Evolutionary conservation across 2,113 vertebrate genomes (phyloP), one percentile per base, ranked within the genome.

Genomic region (Physeter macrocephalus): DNA sequence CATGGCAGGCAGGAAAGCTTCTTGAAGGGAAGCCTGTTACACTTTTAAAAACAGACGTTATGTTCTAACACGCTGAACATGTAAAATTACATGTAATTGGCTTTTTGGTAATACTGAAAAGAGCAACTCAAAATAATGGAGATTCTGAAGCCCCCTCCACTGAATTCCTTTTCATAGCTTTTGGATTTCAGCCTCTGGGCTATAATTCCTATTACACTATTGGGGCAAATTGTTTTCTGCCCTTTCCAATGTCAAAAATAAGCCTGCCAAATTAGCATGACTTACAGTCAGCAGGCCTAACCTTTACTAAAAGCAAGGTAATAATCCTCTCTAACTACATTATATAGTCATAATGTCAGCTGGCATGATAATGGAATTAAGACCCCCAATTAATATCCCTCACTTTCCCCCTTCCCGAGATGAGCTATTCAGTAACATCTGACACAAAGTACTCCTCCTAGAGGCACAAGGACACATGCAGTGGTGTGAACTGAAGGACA

Each of bases 351-450:
- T 81, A 97, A 96, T 46, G 82, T 95, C 61, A 97, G 96, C 97
- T 96, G 97, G 97, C 97, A 98, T 98, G 94, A 96, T 72, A 90
- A 95, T 89, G 95, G 92, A 97, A 98, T 97, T 97, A 94, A 96
- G 97, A 90, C 49, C 46, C 90, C 31, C 97, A 94, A 41, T 88
- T 77, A 95, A 86, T 6, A 71, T 62, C 82, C 92, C 57, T 15
- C 2, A 62, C 10, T 11, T 2, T 83, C 78, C 90, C 62, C 27
- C 31, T 43, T 74, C 72, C 39, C 5, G 0, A 82, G 61, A 71
- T 29, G 75, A 91, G 93, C 57, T 36, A 20, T 61, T 83, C 71
- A n/a, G 0, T 14, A n/a, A 94, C 72, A 74, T 82, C 90, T 61
- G 95, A 97, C 84, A 89, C 84, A 88, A 96, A 97, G 96, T 66